A percentile compares a stretch with the other conserved stretches of the same genome.
Evolutionary conservation across 2,797 vertebrate genomes (phyloP).

Genomic region (Gallinago stenura): DNA sequence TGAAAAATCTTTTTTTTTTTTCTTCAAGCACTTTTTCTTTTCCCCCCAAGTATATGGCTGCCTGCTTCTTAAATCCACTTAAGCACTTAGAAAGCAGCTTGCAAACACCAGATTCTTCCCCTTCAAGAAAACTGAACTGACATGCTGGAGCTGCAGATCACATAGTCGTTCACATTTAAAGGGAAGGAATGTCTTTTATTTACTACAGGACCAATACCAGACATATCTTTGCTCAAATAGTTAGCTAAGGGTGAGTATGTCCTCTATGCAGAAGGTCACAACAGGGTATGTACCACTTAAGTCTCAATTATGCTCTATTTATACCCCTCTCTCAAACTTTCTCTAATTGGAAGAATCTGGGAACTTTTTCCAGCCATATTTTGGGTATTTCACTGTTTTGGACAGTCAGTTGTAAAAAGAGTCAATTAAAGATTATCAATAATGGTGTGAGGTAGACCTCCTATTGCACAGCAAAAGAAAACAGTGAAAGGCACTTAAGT

Average conservation of each 20-base stretch:
- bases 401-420: background rate
- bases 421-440: background rate
- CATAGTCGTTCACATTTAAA: conserved; percentile 20
- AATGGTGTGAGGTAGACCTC: background rate
- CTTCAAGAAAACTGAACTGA: conserved; percentile 31
- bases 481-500: background rate
- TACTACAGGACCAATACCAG: conserved; percentile 4
- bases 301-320: conserved; percentile 30
- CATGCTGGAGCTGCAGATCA: background rate
- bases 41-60: background rate
- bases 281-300: background rate
- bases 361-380: background rate
- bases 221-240: conserved; percentile 26
- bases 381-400: background rate
- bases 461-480: background rate
- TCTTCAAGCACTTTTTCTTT: background rate
- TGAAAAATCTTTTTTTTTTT: conserved; percentile 4
- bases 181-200: conserved; percentile 25
- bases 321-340: conserved; percentile 22
- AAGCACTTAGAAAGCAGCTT: conserved; percentile 29
- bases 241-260: background rate
- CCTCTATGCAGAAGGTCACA: conserved; percentile 30
- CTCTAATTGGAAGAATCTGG: background rate
- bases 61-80: conserved; percentile 28
- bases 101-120: background rate